These are phyloP conservation scores for Vanacampus margaritifer DNA, from an alignment of 2,113 vertebrate species.

Conservation along the genomic window DNA sequence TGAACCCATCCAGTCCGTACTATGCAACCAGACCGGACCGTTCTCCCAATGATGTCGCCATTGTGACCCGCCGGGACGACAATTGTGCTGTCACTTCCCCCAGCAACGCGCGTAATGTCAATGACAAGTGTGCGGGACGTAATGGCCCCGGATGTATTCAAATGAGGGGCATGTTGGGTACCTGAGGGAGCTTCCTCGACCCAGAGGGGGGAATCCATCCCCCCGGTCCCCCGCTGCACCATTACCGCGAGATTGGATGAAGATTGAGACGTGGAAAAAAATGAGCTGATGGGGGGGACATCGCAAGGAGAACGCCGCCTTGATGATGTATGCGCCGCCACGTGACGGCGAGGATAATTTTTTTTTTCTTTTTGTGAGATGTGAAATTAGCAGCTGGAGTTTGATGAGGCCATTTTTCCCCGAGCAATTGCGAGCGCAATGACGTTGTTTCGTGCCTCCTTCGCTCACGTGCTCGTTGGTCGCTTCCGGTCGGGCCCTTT, in stretches of 20 bases:
- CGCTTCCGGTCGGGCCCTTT: constrained; percentile 25
- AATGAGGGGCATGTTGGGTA: constrained; percentile 66
- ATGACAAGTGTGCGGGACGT: constrained; percentile 64
- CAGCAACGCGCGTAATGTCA: constrained; percentile 41
- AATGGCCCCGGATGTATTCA: constrained; percentile 69
- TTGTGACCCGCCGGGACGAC: constrained; percentile 56
- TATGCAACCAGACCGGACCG: background rate
- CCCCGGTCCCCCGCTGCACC: constrained; percentile 57
- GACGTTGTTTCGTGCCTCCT: constrained; percentile 14
- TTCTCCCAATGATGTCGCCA: constrained; percentile 25
- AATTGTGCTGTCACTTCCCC: constrained; percentile 43
- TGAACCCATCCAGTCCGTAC: too few relatives aligned
- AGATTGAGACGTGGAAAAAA: constrained; percentile 69
- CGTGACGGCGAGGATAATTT: background rate
- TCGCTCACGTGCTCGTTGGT: constrained; percentile 10
- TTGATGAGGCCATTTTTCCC: constrained; percentile 37
- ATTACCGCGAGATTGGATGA: constrained; percentile 73
- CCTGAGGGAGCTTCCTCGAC: constrained; percentile 63
- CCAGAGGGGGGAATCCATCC: constrained; percentile 9
- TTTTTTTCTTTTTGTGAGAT: constrained; percentile 16
- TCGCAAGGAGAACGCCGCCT: constrained; percentile 55
- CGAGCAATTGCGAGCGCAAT: constrained; percentile 5
- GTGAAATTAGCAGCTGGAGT: constrained; percentile 53
- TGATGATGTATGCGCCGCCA: constrained; percentile 43
- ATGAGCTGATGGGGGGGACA: constrained; percentile 59